Evolutionary conservation across 2,797 vertebrate species (phyloP).

Genomic region (Falco columbarius): DNA sequence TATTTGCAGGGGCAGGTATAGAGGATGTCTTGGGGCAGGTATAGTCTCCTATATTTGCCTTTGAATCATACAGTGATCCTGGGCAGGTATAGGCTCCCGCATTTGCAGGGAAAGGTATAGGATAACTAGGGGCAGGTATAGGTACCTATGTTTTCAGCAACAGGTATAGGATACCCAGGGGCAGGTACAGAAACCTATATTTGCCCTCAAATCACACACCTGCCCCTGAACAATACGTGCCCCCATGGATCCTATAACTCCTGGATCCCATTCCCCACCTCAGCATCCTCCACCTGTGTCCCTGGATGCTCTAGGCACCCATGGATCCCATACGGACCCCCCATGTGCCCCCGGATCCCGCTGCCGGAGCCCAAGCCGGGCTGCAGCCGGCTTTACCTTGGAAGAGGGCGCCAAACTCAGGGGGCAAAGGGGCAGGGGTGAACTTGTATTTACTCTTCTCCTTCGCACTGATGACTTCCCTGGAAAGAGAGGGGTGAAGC

Average conservation of each 20-base stretch:
- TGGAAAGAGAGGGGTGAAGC: slow-evolving; percentile 19
- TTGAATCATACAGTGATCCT: no score
- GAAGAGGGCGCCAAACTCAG: slow-evolving; percentile 86
- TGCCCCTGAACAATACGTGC: accelerated
- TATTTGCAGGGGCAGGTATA: neutral
- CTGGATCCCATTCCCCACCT: neutral
- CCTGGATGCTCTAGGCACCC: accelerated
- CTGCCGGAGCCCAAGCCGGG: neutral
- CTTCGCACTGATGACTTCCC: slow-evolving; percentile 88
- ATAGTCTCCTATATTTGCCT: neutral
- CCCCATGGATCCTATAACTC: neutral
- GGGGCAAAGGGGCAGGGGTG: slow-evolving; percentile 81
- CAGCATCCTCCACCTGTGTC: accelerated
- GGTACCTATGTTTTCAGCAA: neutral
- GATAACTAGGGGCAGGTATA: no score
- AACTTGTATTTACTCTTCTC: slow-evolving; percentile 98
- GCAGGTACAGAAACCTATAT: neutral
- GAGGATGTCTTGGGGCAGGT: neutral
- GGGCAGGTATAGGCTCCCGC: neutral
- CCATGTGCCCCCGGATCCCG: accelerated
- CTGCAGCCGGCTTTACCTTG: slow-evolving; percentile 78
- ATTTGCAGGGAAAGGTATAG: neutral
- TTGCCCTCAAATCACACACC: accelerated
- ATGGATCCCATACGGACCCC: neutral
- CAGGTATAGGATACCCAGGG: accelerated